A percentile compares a stretch with the other conserved stretches of the same genome.
These are phyloP conservation scores for Oostethus manadensis DNA, from an alignment of 2,113 vertebrate genomes.

Conservation along the genomic window DNA sequence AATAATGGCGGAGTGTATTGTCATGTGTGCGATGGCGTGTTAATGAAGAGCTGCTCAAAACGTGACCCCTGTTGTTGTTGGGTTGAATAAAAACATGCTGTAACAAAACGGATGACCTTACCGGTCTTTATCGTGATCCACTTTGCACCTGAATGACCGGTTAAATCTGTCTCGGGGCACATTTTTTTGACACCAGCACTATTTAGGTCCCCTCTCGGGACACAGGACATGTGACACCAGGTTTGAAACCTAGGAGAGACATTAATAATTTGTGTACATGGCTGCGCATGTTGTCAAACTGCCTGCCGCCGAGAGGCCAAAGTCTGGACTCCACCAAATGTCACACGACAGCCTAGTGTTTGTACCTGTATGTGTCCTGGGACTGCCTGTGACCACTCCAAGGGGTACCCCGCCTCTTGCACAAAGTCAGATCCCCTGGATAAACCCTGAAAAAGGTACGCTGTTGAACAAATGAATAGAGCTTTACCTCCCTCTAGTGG, in stretches of 20 bases:
- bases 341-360: too few relatives aligned
- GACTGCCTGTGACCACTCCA: too few relatives aligned
- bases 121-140: background rate
- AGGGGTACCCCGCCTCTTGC: too few relatives aligned
- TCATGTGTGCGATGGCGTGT: slow-evolving; percentile 42
- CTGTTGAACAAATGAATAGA: too few relatives aligned
- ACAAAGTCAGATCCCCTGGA: too few relatives aligned
- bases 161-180: background rate
- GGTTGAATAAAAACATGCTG: slow-evolving; percentile 45
- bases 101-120: background rate
- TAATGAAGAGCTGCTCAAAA: slow-evolving; percentile 32
- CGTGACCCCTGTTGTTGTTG: slow-evolving; percentile 54
- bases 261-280: slow-evolving; percentile 68
- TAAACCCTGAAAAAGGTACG: too few relatives aligned
- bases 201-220: slow-evolving; percentile 46
- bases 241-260: slow-evolving; percentile 45
- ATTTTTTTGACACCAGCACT: slow-evolving; percentile 27
- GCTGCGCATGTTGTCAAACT: slow-evolving; percentile 28
- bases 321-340: slow-evolving; percentile 17
- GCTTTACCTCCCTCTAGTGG: too few relatives aligned
- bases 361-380: too few relatives aligned
- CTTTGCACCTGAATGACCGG: background rate
- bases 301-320: slow-evolving; percentile 23
- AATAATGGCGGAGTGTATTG: slow-evolving; percentile 52
- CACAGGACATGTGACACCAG: slow-evolving; percentile 69